Conservation (phyloP, 2,888 invertebrate species). For the Arctia plantaginis region DNA sequence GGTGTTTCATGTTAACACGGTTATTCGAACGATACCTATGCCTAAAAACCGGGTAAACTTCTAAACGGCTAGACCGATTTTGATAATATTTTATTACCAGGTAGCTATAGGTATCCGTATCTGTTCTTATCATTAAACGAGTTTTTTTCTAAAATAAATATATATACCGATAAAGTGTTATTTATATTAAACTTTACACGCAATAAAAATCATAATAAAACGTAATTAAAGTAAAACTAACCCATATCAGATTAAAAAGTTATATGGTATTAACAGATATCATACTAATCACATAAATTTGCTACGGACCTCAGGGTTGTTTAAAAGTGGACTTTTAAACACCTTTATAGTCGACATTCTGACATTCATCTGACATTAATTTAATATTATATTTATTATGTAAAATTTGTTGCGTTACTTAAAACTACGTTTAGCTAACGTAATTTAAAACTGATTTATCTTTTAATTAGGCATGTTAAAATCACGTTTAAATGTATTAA, state of each 20-base stretch:
- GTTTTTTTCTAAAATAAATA: not conserved
- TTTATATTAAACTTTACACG: not conserved
- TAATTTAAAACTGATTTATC: too few species aligned
- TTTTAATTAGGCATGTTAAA: too few species aligned
- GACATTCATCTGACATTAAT: not conserved
- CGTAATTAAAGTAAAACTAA: not conserved
- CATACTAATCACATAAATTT: not conserved
- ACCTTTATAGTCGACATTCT: not conserved
- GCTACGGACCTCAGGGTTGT: not conserved
- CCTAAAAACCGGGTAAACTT: too few species aligned
- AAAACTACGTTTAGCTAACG: too few species aligned
- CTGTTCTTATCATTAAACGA: not conserved
- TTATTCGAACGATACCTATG: too few species aligned
- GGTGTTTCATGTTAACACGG: too few species aligned
- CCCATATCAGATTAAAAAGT: not conserved
- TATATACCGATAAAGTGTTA: not conserved
- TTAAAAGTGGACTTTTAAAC: not conserved
- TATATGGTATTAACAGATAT: constrained; percentile 1
- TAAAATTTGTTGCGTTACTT: too few species aligned
- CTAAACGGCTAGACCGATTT: too few species aligned
- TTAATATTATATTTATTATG: not conserved
- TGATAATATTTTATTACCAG: too few species aligned
- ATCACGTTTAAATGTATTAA: too few species aligned
- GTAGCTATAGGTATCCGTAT: too few species aligned
- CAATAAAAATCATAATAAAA: not conserved